Percentiles rank a stretch among this genome's conserved stretches.
Evolutionary conservation across 2,888 invertebrate genomes (phyloP).

Genomic region (Napeogenes inachia): DNA sequence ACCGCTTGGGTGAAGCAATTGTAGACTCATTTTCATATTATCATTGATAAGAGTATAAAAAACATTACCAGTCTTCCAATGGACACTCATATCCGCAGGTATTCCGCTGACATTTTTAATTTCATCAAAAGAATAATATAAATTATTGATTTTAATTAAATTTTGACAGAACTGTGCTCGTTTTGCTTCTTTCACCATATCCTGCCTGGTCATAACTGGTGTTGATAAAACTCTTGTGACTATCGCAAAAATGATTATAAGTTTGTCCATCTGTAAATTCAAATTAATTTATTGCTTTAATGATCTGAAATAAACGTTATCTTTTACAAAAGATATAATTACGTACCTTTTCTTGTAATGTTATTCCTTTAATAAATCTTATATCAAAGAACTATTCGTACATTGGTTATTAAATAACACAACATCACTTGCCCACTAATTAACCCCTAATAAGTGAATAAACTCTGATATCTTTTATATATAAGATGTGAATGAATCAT

Average conservation of each 20-base stretch:
- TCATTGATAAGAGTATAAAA: slow-evolving; percentile 64
- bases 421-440: slow-evolving; percentile 10
- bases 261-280: slow-evolving; percentile 52
- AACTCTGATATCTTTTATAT: slow-evolving; percentile 14
- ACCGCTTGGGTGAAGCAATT: slow-evolving; percentile 52
- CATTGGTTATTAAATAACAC: background rate
- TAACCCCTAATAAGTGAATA: slow-evolving; percentile 9
- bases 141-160: slow-evolving; percentile 53
- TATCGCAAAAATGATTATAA: slow-evolving; percentile 39
- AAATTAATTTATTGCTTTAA: slow-evolving; percentile 7
- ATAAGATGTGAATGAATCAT: slow-evolving; percentile 5
- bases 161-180: slow-evolving; percentile 46
- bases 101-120: slow-evolving; percentile 52
- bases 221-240: slow-evolving; percentile 35
- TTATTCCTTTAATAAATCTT: no score
- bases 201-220: slow-evolving; percentile 54
- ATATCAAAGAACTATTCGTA: background rate
- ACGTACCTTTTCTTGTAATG: no score
- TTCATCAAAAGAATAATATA: slow-evolving; percentile 50
- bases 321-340: no score
- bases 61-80: slow-evolving; percentile 64
- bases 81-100: slow-evolving; percentile 64
- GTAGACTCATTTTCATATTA: slow-evolving; percentile 64
- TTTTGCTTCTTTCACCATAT: slow-evolving; percentile 39
- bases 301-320: background rate